These are phyloP conservation scores for Dinothrombium tinctorium DNA, from an alignment of 1,140 invertebrate genomes.

Conservation along the genomic window DNA sequence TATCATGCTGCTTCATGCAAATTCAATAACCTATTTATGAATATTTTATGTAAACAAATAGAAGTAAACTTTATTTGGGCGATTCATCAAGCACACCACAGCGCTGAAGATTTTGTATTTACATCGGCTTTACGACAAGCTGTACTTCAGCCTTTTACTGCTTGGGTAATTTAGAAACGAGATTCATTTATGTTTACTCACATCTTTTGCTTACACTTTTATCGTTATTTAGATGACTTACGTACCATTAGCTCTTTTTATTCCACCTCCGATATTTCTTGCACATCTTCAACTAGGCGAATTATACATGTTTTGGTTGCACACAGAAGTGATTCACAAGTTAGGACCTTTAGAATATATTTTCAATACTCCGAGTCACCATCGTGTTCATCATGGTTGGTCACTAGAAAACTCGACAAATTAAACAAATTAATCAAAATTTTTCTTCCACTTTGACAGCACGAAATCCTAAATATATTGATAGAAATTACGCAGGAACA, in stretches of 20 bases:
- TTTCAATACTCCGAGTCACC: conserved; percentile 66
- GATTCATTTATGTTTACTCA: not conserved
- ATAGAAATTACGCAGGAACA: conserved; percentile 36
- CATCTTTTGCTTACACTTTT: not conserved
- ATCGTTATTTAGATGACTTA: conserved; percentile 43
- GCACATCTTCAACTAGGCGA: conserved; percentile 64
- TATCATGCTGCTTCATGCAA: conserved; percentile 19
- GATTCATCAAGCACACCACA: conserved; percentile 84
- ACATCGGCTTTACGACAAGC: conserved; percentile 47
- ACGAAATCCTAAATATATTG: conserved; percentile 35
- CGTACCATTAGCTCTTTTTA: conserved; percentile 48
- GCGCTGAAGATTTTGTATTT: conserved; percentile 82
- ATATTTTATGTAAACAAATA: conserved; percentile 2
- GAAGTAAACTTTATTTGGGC: conserved; percentile 68
- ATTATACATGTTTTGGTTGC: conserved; percentile 76
- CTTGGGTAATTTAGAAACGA: conserved; percentile 39
- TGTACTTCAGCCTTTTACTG: conserved; percentile 48
- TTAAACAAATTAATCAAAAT: not conserved
- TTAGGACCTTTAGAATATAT: conserved; percentile 58
- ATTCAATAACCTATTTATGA: not conserved
- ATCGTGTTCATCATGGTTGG: conserved; percentile 67
- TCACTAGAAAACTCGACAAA: not conserved
- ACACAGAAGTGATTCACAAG: conserved; percentile 49
- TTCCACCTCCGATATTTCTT: conserved; percentile 59
- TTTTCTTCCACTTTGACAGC: not conserved